These are phyloP conservation scores for Coptodon rendalli DNA, from an alignment of 2,113 vertebrate genomes.

Conservation along the genomic window DNA sequence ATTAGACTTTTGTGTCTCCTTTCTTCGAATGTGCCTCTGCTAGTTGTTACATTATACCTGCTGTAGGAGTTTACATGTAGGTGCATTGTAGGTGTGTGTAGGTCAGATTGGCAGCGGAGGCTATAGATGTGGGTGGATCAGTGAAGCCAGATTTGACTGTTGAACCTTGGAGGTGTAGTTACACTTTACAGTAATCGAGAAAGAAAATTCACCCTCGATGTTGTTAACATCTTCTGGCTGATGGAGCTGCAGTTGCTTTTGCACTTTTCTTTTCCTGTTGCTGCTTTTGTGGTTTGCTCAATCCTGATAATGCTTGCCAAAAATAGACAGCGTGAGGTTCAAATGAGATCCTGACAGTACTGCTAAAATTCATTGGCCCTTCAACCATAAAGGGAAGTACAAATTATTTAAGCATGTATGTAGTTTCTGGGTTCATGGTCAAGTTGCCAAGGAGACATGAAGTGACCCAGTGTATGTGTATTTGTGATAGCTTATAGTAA, in stretches of 20 bases:
- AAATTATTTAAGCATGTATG: background rate
- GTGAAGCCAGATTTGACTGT: conserved; percentile 13
- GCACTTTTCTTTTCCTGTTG: background rate
- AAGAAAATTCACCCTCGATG: background rate
- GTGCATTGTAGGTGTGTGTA: conserved; percentile 35
- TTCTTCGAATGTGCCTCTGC: background rate
- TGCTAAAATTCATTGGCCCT: background rate
- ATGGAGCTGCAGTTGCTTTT: background rate
- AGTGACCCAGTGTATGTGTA: background rate
- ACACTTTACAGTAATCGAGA: background rate
- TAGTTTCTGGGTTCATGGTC: background rate
- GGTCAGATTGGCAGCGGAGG: conserved; percentile 9
- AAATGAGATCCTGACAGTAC: background rate
- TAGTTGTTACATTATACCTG: background rate
- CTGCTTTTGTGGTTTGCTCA: background rate
- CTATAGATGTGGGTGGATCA: conserved; percentile 34
- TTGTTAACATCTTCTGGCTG: background rate
- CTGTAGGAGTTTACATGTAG: background rate
- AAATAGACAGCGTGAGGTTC: background rate
- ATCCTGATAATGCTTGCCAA: background rate
- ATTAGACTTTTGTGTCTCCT: background rate
- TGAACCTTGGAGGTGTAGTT: conserved; percentile 21
- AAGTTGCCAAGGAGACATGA: background rate
- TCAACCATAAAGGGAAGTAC: background rate
- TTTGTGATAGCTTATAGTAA: background rate